Conservation (phyloP, 2,888 invertebrate species). For the Coremacera marginata region DNA sequence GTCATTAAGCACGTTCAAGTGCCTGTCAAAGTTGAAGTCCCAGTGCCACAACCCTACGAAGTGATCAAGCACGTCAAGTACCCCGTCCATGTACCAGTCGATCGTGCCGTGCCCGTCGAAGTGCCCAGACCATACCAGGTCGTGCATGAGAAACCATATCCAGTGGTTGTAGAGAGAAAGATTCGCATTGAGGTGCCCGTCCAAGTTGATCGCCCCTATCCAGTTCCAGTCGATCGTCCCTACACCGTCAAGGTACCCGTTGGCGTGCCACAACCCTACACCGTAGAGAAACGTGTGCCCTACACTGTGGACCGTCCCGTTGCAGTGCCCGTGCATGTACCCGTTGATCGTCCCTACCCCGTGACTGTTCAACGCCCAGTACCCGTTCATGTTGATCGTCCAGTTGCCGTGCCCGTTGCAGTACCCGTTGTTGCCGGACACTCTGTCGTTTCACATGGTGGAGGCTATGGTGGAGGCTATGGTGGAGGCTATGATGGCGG, state of each 20-base stretch:
- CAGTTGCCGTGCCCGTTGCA: slow-evolving; percentile 73
- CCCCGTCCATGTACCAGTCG: slow-evolving; percentile 76
- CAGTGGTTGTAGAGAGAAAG: slow-evolving; percentile 73
- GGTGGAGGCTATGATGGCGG: slow-evolving; percentile 49
- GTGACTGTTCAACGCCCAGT: slow-evolving; percentile 69
- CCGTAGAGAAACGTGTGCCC: slow-evolving; percentile 78
- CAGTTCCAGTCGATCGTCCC: slow-evolving; percentile 75
- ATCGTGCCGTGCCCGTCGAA: slow-evolving; percentile 76
- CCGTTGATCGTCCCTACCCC: slow-evolving; percentile 77
- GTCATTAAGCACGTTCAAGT: slow-evolving; percentile 71
- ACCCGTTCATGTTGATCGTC: slow-evolving; percentile 73
- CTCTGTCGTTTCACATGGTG: slow-evolving; percentile 63
- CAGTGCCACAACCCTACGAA: slow-evolving; percentile 75
- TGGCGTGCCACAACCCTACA: slow-evolving; percentile 76
- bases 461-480: slow-evolving; percentile 51
- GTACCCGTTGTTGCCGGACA: slow-evolving; percentile 60
- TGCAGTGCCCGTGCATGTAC: slow-evolving; percentile 76
- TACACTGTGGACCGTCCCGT: slow-evolving; percentile 75
- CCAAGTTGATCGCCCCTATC: slow-evolving; percentile 76
- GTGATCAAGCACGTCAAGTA: slow-evolving; percentile 74
- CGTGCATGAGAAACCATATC: slow-evolving; percentile 55
- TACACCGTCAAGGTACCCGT: slow-evolving; percentile 71
- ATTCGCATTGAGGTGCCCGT: slow-evolving; percentile 78
- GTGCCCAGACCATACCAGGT: slow-evolving; percentile 70
- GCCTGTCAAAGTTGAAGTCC: slow-evolving; percentile 73